These are phyloP conservation scores for Apamea monoglypha DNA, from an alignment of 2,888 invertebrate species.

Conservation along the genomic window DNA sequence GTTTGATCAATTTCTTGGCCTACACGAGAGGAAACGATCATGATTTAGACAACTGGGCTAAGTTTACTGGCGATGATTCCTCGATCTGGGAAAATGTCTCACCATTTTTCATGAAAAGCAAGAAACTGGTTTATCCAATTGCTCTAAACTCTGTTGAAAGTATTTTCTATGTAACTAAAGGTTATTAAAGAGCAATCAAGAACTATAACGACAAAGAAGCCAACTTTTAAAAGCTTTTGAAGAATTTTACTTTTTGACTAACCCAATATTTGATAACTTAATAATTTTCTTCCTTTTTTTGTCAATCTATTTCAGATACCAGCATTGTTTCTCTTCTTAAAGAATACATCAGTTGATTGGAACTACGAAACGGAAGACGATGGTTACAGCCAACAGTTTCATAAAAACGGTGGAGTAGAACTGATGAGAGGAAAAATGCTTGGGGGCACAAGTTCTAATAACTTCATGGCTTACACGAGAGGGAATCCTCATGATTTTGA, in stretches of 20 bases:
- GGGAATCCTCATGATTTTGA: slow-evolving; percentile 79
- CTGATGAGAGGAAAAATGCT: slow-evolving; percentile 90
- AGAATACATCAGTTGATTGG: slow-evolving; percentile 60
- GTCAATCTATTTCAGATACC: slow-evolving; percentile 50
- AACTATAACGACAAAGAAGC: slow-evolving; percentile 23
- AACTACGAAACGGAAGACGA: slow-evolving; percentile 74
- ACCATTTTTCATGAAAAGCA: slow-evolving; percentile 85
- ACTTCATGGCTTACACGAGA: slow-evolving; percentile 88
- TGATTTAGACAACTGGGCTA: not conserved
- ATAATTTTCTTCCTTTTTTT: no score
- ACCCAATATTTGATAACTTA: no score
- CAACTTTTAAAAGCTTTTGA: slow-evolving; percentile 74
- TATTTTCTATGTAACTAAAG: slow-evolving; percentile 77
- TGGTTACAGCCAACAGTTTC: slow-evolving; percentile 70
- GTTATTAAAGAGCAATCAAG: slow-evolving; percentile 79
- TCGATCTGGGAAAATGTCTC: slow-evolving; percentile 86
- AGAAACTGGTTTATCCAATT: slow-evolving; percentile 73
- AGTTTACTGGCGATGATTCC: slow-evolving; percentile 78
- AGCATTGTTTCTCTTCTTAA: slow-evolving; percentile 34
- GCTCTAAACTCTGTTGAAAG: slow-evolving; percentile 39
- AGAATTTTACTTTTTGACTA: not conserved
- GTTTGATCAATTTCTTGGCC: slow-evolving; percentile 87
- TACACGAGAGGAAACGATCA: slow-evolving; percentile 72
- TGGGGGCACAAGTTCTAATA: slow-evolving; percentile 89
- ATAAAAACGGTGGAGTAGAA: slow-evolving; percentile 46